These are phyloP conservation scores for Saccostrea glomerata DNA, from an alignment of 1,140 invertebrate genomes.

Conservation along the genomic window DNA sequence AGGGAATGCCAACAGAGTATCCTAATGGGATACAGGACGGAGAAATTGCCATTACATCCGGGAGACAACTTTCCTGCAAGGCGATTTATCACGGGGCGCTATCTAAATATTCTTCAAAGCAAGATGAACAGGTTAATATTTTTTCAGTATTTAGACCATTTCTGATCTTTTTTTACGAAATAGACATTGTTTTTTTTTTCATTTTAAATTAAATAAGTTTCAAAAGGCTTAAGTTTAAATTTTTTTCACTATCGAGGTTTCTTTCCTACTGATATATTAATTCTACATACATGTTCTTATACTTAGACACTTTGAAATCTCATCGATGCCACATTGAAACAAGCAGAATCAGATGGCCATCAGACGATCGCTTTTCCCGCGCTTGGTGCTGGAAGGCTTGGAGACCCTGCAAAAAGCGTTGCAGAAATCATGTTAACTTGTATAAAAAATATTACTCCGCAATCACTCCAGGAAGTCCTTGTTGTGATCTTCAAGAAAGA, in stretches of 20 bases:
- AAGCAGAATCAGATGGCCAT: background rate
- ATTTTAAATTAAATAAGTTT: no score
- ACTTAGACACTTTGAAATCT: background rate
- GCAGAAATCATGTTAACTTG: background rate
- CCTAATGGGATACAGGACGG: constrained; percentile 46
- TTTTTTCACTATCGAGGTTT: no score
- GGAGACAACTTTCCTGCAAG: constrained; percentile 46
- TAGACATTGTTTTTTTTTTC: no score
- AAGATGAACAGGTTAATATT: constrained; percentile 47
- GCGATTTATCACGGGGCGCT: constrained; percentile 53
- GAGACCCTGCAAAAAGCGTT: background rate
- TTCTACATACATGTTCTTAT: no score
- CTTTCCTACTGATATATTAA: no score
- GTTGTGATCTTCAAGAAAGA: constrained; percentile 12
- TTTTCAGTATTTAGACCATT: no score
- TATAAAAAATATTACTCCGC: background rate
- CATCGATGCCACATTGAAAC: background rate
- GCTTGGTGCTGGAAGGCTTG: background rate
- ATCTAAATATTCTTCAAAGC: background rate
- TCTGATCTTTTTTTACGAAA: no score
- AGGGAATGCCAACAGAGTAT: constrained; percentile 52
- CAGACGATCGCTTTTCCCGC: constrained; percentile 3
- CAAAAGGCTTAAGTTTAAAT: no score
- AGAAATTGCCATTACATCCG: constrained; percentile 52
- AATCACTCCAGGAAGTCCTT: background rate